phyloP scores from a whole-genome alignment of 2,888 invertebrate species.

The Drosophila cyrtoloma region DNA sequence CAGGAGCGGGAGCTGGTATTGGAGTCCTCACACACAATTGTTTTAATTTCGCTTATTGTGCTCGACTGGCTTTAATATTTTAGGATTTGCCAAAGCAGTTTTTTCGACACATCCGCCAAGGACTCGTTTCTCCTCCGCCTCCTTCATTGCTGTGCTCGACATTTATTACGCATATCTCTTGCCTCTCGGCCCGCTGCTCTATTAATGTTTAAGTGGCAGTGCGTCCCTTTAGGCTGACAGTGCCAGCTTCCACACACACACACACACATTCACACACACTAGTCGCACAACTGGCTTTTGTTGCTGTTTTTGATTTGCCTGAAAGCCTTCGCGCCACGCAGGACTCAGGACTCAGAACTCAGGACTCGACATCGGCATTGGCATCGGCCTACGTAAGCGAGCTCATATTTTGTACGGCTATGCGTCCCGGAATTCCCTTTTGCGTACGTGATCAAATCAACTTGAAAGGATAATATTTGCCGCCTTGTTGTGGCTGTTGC shows the following conservation, averaged over 20 bases:
- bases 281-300: slow-evolving; percentile 56
- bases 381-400: slow-evolving; percentile 51
- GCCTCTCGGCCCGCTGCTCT: slow-evolving; percentile 59
- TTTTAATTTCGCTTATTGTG: slow-evolving; percentile 81
- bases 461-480: slow-evolving; percentile 85
- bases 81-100: slow-evolving; percentile 66
- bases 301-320: slow-evolving; percentile 82
- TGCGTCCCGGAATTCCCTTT: slow-evolving; percentile 81
- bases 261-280: slow-evolving; percentile 38
- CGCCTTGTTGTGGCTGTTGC: slow-evolving; percentile 64
- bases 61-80: slow-evolving; percentile 75
- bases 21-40: slow-evolving; percentile 68
- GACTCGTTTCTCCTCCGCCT: slow-evolving; percentile 8
- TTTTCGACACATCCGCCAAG: slow-evolving; percentile 49
- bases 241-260: slow-evolving; percentile 10
- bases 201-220: slow-evolving; percentile 83
- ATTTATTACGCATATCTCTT: slow-evolving; percentile 81
- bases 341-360: slow-evolving; percentile 23
- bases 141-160: slow-evolving; percentile 59
- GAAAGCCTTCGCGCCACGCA: slow-evolving; percentile 68
- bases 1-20: background rate
- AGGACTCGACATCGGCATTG: slow-evolving; percentile 15
- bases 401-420: slow-evolving; percentile 75
- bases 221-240: slow-evolving; percentile 75
- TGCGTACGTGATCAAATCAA: slow-evolving; percentile 86